phyloP scores from a whole-genome alignment of 2,888 invertebrate genomes.

The Andrena marginata region DNA sequence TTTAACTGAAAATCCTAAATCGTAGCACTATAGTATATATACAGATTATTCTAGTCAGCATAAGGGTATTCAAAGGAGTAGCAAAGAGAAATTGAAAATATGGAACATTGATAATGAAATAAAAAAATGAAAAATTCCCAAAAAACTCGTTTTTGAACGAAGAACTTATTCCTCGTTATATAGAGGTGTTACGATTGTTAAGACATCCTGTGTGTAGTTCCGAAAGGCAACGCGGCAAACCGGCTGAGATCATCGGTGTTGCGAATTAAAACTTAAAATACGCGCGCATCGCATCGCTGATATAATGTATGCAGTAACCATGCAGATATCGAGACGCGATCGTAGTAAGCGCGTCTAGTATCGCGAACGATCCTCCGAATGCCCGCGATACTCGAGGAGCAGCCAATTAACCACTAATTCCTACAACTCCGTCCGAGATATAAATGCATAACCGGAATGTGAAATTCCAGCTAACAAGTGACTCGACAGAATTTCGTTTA shows the following conservation, averaged over 20 bases:
- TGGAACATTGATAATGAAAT: too few relatives aligned
- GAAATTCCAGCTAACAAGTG: constrained; percentile 11
- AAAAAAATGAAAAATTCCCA: too few relatives aligned
- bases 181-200: background rate
- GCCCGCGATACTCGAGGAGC: constrained; percentile 3
- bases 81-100: too few relatives aligned
- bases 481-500: constrained; percentile 1
- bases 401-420: constrained; percentile 46
- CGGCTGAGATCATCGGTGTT: background rate
- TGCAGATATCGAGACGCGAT: constrained; percentile 38
- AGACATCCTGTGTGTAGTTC: background rate
- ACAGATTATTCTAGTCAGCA: too few relatives aligned
- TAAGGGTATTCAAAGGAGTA: too few relatives aligned
- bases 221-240: background rate
- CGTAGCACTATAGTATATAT: too few relatives aligned
- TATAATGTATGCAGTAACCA: constrained; percentile 15
- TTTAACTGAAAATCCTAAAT: too few relatives aligned
- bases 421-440: constrained; percentile 24
- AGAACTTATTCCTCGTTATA: too few relatives aligned
- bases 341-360: constrained; percentile 31
- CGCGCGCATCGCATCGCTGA: constrained; percentile 14
- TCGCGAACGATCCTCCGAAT: constrained; percentile 19
- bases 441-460: constrained; percentile 14
- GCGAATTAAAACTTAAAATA: constrained; percentile 17
- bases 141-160: too few relatives aligned